Evolutionary conservation across 1,140 invertebrate species (phyloP).

Genomic region (Lordiphosa collinella): DNA sequence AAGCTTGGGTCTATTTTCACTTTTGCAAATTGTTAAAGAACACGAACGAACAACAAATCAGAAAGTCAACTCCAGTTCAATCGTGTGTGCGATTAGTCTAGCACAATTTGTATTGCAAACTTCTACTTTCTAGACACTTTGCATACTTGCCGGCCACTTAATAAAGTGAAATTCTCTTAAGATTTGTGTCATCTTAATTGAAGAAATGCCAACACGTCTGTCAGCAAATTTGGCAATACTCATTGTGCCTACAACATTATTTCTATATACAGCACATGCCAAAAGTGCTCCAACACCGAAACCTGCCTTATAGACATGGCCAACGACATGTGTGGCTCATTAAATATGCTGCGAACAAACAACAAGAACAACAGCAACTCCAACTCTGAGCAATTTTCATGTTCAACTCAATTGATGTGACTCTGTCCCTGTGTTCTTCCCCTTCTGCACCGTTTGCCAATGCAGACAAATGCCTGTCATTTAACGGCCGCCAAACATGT

Average conservation of each 20-base stretch:
- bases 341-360: slow-evolving; percentile 64
- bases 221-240: slow-evolving; percentile 55
- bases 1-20: slow-evolving; percentile 54
- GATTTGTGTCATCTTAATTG: slow-evolving; percentile 46
- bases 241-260: slow-evolving; percentile 18
- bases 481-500: slow-evolving; percentile 68
- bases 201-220: slow-evolving; percentile 47
- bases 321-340: slow-evolving; percentile 63
- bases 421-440: slow-evolving; percentile 8
- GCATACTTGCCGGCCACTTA: background rate
- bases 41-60: slow-evolving; percentile 16
- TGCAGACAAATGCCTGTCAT: slow-evolving; percentile 71
- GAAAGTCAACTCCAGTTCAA: slow-evolving; percentile 37
- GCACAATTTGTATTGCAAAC: too few relatives aligned
- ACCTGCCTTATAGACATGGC: slow-evolving; percentile 34
- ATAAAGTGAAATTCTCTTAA: slow-evolving; percentile 18
- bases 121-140: background rate
- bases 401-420: slow-evolving; percentile 67
- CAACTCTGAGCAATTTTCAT: slow-evolving; percentile 69
- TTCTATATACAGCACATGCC: slow-evolving; percentile 34
- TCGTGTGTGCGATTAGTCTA: slow-evolving; percentile 34
- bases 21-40: slow-evolving; percentile 65
- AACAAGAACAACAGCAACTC: slow-evolving; percentile 27
- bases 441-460: slow-evolving; percentile 16
- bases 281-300: slow-evolving; percentile 16